A percentile compares a stretch with the other conserved stretches of the same genome.
Evolutionary conservation across 2,113 vertebrate genomes (phyloP).

Genomic region (Prunella himalayana): DNA sequence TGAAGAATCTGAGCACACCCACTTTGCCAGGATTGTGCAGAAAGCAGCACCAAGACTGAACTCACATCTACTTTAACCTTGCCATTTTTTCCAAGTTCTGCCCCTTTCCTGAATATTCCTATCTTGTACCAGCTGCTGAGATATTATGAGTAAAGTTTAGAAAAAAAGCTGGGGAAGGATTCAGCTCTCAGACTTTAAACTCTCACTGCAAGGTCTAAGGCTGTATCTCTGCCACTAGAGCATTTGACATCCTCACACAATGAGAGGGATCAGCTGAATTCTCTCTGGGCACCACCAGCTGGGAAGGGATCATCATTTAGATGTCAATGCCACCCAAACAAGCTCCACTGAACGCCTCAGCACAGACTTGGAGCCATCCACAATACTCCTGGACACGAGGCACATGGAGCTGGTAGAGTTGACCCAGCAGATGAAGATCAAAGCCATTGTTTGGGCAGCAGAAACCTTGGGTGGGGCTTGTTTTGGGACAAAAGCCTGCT

Average conservation of each 20-base stretch:
- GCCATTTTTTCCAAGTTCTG: not conserved
- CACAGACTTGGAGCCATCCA: not conserved
- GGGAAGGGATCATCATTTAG: not conserved
- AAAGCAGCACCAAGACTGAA: not conserved
- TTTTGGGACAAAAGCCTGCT: not conserved
- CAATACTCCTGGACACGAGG: not conserved
- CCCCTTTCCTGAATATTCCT: not conserved
- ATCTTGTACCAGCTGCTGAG: not conserved
- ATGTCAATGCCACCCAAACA: not conserved
- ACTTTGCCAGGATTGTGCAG: not conserved
- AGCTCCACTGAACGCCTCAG: not conserved
- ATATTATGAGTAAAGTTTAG: not conserved
- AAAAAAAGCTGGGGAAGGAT: not conserved
- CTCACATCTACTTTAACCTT: not conserved
- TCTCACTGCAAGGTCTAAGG: not conserved
- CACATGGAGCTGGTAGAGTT: rapidly evolving
- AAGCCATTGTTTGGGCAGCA: not conserved
- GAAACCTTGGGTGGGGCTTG: not conserved
- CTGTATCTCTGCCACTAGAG: not conserved
- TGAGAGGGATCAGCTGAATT: not conserved
- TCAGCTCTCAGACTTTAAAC: not conserved
- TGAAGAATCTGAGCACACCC: not conserved
- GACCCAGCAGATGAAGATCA: not conserved
- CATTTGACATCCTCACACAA: not conserved
- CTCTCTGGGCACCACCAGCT: not conserved